These are phyloP conservation scores for Ruditapes philippinarum DNA, from an alignment of 1,140 invertebrate species.

Conservation along the genomic window DNA sequence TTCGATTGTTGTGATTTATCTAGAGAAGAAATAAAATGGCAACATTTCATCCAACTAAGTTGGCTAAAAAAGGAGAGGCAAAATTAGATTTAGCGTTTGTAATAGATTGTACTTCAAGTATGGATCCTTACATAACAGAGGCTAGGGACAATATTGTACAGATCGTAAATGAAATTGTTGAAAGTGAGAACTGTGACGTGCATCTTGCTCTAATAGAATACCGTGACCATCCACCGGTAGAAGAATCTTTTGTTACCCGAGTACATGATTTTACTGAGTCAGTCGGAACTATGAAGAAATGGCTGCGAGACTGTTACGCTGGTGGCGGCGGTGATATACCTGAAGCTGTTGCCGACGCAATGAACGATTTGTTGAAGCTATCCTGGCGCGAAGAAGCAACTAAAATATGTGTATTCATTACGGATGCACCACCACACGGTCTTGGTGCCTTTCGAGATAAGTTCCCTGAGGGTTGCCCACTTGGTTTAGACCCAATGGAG, in stretches of 20 bases:
- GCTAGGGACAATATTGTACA: slow-evolving; percentile 72
- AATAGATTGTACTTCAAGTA: slow-evolving; percentile 79
- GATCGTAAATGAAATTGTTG: slow-evolving; percentile 78
- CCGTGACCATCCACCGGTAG: slow-evolving; percentile 76
- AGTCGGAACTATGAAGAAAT: slow-evolving; percentile 73
- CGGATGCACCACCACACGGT: slow-evolving; percentile 79
- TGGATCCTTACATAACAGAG: slow-evolving; percentile 75
- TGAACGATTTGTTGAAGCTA: slow-evolving; percentile 75
- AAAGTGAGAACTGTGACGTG: slow-evolving; percentile 71
- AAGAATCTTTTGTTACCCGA: slow-evolving; percentile 72
- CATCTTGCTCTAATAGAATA: slow-evolving; percentile 77
- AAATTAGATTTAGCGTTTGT: slow-evolving; percentile 78
- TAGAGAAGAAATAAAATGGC: no score
- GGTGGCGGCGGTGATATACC: slow-evolving; percentile 77
- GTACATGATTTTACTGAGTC: slow-evolving; percentile 76
- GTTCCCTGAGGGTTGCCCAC: slow-evolving; percentile 75
- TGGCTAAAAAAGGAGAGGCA: not conserved
- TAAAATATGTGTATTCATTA: slow-evolving; percentile 77
- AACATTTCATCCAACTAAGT: not conserved
- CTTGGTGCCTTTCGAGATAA: slow-evolving; percentile 45
- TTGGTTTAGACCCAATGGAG: slow-evolving; percentile 75
- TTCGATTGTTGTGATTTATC: no score
- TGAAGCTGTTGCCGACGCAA: slow-evolving; percentile 78
- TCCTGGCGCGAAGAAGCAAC: slow-evolving; percentile 74
- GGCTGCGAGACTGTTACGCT: slow-evolving; percentile 70